Conservation (phyloP, 2,113 vertebrate species). For the Malaclemys terrapin region DNA sequence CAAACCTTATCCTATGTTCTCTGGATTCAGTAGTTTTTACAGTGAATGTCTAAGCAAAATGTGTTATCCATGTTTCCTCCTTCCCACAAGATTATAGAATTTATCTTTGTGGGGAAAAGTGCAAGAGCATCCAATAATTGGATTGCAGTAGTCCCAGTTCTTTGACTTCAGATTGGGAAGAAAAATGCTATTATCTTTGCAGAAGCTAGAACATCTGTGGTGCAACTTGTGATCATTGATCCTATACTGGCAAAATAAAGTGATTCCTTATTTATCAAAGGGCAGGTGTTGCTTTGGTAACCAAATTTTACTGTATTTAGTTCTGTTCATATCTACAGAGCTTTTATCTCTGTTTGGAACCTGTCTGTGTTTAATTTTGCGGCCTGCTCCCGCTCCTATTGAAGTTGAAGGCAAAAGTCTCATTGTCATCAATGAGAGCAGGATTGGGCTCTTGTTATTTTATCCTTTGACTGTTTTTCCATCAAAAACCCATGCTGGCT, state of each 20-base stretch:
- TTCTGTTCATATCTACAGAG: neutral
- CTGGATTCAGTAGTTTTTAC: neutral
- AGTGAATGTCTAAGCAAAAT: neutral
- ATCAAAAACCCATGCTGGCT: neutral
- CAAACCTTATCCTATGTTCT: accelerated
- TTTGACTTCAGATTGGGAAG: neutral
- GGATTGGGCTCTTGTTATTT: no score
- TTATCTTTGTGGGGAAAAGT: neutral
- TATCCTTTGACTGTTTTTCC: neutral
- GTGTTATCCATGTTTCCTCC: neutral
- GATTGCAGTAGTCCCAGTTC: neutral
- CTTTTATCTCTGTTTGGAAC: neutral
- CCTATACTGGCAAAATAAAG: neutral
- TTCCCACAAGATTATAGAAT: neutral
- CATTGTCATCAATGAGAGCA: neutral
- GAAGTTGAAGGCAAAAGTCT: neutral
- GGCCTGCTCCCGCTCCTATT: neutral
- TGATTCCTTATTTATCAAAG: neutral
- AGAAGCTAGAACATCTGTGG: neutral
- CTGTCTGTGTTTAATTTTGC: neutral
- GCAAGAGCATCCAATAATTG: neutral
- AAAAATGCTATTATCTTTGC: neutral
- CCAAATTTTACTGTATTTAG: neutral
- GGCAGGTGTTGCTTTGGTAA: neutral
- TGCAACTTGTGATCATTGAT: neutral